Conservation (phyloP, 1,140 invertebrate genomes). For the Lysiphlebus fabarum region DNA sequence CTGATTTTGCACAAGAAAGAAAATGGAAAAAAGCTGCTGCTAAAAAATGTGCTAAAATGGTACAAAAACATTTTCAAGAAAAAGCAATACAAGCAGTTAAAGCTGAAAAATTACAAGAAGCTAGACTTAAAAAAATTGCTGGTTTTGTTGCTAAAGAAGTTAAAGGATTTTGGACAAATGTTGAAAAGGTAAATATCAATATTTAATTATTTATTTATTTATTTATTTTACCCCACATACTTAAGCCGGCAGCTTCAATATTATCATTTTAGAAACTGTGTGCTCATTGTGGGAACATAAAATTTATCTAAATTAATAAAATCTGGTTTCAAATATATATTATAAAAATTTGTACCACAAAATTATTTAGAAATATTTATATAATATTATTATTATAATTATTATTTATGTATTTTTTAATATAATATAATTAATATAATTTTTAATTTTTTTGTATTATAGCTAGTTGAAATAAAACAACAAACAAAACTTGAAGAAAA, state of each 20-base stretch:
- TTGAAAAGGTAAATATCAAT: slow-evolving; percentile 73
- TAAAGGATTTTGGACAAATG: slow-evolving; percentile 92
- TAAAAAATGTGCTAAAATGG: slow-evolving; percentile 88
- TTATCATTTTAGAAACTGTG: slow-evolving; percentile 43
- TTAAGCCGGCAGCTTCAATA: slow-evolving; percentile 53
- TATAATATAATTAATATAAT: slow-evolving; percentile 15
- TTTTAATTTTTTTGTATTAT: slow-evolving; percentile 33
- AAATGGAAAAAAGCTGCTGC: slow-evolving; percentile 97
- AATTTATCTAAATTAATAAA: slow-evolving; percentile 29
- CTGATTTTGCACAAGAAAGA: slow-evolving; percentile 94
- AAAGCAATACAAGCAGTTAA: slow-evolving; percentile 83
- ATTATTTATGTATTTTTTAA: background rate
- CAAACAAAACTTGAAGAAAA: slow-evolving; percentile 90
- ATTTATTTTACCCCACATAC: slow-evolving; percentile 45
- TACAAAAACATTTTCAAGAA: slow-evolving; percentile 94
- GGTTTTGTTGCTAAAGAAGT: slow-evolving; percentile 90
- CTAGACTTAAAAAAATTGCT: slow-evolving; percentile 82
- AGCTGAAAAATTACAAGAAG: slow-evolving; percentile 88
- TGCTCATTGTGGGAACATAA: slow-evolving; percentile 56
- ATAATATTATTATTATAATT: background rate
- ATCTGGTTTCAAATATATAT: slow-evolving; percentile 26
- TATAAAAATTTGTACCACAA: slow-evolving; percentile 29
- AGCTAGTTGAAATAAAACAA: slow-evolving; percentile 93
- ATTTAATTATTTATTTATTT: background rate
- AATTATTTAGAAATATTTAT: slow-evolving; percentile 33